Base-by-base conservation (phyloP, 2,113 vertebrate genomes). In the Cyprinodon variegatus region DNA sequence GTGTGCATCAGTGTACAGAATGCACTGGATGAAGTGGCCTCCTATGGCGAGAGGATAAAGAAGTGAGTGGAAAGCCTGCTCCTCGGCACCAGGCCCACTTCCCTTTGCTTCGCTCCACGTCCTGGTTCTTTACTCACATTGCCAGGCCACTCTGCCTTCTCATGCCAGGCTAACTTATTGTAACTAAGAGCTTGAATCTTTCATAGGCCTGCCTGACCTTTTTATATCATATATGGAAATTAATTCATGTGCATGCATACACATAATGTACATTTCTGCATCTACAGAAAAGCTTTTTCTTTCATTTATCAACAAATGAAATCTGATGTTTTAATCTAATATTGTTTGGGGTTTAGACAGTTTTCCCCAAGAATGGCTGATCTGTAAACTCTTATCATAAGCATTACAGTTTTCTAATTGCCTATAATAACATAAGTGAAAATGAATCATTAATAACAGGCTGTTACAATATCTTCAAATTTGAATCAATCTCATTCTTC, bases 1-100 rank as follows among this genome's bases (percentile, higher is more conserved):
- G 97, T 99, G 84, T 98, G 97, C 90, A 94, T 99, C 94, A 97
- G 95, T 84, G 96, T 98, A 83, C 98, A 99, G 95, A 97, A 95
- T 88, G 94, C 96, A 29, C 96, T 99, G 91, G 97, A 97, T 95
- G 96, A 98, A 93, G 96, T 96, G 83, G 98, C 97, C 92, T 98
- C 96, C 89, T 95, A 98, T 59, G 96, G 96, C 78, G 98, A 99
- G 92, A 95, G 98, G 90, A 96, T 99, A 95, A 99, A 99, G 90
- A 99, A 99, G 98, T 99, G 94, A 98, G 97, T 91, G 76, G 69
- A 86, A 88, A 90, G 84, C 88, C 86, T 43, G 74, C 75, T 88
- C 85, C 82, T 92, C 86, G 86, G 91, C 90, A 81, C 70, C 84
- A 22, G 57, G 86, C 88, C 90, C 74, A 61, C 85, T 74, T 67